phyloP scores from a whole-genome alignment of 1,140 invertebrate species.

The Solenopsis invicta region DNA sequence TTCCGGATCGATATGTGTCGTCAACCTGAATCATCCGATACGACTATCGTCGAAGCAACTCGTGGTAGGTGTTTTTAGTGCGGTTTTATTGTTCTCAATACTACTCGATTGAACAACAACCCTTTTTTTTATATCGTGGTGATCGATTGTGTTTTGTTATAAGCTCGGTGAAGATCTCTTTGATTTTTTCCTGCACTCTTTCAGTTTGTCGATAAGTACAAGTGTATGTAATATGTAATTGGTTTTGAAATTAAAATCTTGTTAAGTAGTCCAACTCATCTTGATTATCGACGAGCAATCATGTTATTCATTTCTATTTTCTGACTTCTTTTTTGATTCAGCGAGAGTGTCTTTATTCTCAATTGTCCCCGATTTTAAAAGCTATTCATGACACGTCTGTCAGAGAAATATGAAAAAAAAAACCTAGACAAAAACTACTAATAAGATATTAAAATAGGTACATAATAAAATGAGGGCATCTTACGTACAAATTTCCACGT shows the following conservation, averaged over 20 bases:
- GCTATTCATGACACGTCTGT: background rate
- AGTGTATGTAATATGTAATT: background rate
- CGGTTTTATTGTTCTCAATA: background rate
- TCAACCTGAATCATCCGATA: background rate
- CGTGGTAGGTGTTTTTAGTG: slow-evolving; percentile 1
- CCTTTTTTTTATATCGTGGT: background rate
- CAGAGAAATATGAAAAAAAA: too few species aligned
- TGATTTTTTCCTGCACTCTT: background rate
- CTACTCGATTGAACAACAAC: background rate
- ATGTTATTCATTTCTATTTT: background rate
- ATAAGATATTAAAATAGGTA: too few species aligned
- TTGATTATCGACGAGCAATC: background rate
- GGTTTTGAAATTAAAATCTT: background rate
- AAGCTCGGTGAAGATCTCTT: background rate
- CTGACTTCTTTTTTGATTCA: background rate
- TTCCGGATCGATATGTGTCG: background rate
- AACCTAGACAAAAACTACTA: too few species aligned
- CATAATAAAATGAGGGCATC: too few species aligned
- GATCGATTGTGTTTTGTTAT: background rate
- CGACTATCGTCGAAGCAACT: background rate
- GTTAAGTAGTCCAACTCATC: background rate
- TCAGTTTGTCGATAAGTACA: background rate
- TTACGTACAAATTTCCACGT: too few species aligned
- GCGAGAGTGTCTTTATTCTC: background rate
- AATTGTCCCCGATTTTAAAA: background rate